Evolutionary conservation across 1,140 invertebrate species (phyloP).

Genomic region (Reticulitermes speratus): DNA sequence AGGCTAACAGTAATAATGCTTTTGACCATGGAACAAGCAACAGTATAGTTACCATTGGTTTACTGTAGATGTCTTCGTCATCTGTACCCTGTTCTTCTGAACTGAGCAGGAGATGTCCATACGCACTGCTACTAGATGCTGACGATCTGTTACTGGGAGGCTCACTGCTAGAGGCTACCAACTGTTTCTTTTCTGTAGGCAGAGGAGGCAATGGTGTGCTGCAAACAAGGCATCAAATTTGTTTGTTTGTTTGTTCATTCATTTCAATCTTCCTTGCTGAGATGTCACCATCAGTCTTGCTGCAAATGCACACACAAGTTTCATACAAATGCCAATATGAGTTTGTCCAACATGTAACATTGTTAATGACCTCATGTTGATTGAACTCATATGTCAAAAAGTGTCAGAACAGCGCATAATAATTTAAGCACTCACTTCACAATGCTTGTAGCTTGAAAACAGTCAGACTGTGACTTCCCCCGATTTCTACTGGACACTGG

Average conservation of each 20-base stretch:
- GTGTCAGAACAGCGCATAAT: too few species aligned
- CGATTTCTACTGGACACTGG: neutral
- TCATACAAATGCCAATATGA: too few species aligned
- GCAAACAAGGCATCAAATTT: constrained; percentile 38
- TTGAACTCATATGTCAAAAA: too few species aligned
- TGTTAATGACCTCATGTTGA: too few species aligned
- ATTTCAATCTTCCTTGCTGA: too few species aligned
- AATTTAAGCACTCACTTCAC: constrained; percentile 59
- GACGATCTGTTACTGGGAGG: constrained; percentile 50
- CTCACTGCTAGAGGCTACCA: constrained; percentile 38
- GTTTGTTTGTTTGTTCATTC: neutral
- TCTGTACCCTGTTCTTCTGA: constrained; percentile 58
- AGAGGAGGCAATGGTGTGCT: constrained; percentile 71
- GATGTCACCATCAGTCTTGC: too few species aligned
- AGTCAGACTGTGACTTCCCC: constrained; percentile 18
- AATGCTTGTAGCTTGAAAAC: constrained; percentile 38
- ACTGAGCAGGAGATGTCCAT: constrained; percentile 48
- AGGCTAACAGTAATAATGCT: too few species aligned
- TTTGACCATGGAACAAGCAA: too few species aligned
- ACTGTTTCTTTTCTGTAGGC: constrained; percentile 50
- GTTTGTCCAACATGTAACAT: too few species aligned
- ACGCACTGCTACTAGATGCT: constrained; percentile 45
- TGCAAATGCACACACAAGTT: too few species aligned
- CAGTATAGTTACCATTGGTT: constrained; percentile 50
- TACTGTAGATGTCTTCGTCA: constrained; percentile 65